These are phyloP conservation scores for Epinephelus moara DNA, from an alignment of 2,113 vertebrate genomes.

Conservation along the genomic window DNA sequence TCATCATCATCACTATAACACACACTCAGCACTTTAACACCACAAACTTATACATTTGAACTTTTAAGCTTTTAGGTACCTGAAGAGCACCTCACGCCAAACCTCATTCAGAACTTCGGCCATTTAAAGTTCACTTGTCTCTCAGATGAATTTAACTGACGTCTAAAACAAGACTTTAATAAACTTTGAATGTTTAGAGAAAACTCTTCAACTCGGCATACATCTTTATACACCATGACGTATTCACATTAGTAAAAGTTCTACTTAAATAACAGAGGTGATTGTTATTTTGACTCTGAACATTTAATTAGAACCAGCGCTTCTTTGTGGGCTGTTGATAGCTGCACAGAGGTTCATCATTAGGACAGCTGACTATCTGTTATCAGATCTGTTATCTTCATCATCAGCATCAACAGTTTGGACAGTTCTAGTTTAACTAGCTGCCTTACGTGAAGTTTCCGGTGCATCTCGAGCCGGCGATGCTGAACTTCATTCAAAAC, in stretches of 20 bases:
- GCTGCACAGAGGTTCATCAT: too few species aligned
- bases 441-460: too few species aligned
- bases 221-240: not conserved
- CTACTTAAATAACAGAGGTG: not conserved
- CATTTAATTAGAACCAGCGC: too few species aligned
- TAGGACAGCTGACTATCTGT: too few species aligned
- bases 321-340: not conserved
- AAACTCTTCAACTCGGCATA: not conserved
- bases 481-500: not conserved
- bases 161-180: not conserved
- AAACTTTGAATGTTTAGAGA: not conserved
- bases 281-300: too few species aligned
- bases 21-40: not conserved
- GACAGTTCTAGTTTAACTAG: too few species aligned
- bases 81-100: not conserved
- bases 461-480: not conserved
- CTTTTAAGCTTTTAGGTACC: not conserved
- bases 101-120: not conserved
- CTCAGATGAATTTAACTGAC: not conserved
- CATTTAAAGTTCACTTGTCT: not conserved
- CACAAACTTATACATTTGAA: too few species aligned
- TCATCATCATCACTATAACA: not conserved
- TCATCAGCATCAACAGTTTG: not conserved
- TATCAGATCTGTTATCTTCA: not conserved
- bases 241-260: not conserved